phyloP scores from a whole-genome alignment of 1,140 invertebrate genomes.

The Sitophilus oryzae region DNA sequence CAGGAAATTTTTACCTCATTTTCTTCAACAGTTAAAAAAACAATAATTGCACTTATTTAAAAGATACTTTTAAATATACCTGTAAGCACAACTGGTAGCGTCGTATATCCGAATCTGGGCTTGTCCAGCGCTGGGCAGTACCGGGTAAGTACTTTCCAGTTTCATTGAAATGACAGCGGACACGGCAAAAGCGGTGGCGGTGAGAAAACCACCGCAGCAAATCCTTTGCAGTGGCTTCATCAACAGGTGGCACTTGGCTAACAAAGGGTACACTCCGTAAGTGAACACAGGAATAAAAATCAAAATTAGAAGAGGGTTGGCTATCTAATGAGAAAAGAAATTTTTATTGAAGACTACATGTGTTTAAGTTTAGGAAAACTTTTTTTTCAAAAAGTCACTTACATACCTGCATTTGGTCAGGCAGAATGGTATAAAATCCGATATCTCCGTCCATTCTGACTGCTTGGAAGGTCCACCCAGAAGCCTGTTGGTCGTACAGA shows the following conservation, averaged over 20 bases:
- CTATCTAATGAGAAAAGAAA: conserved; percentile 44
- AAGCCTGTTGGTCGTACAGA: conserved; percentile 81
- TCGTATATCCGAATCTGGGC: conserved; percentile 69
- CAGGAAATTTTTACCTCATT: too few species aligned
- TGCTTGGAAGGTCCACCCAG: conserved; percentile 92
- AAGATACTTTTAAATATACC: not conserved
- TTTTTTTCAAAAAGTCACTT: too few species aligned
- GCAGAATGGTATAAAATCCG: too few species aligned
- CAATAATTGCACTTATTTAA: too few species aligned
- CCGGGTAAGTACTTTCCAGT: conserved; percentile 58
- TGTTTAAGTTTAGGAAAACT: not conserved
- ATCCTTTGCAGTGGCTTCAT: conserved; percentile 69
- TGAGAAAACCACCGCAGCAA: conserved; percentile 73
- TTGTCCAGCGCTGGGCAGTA: conserved; percentile 51
- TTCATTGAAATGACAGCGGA: conserved; percentile 54
- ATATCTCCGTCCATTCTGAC: conserved; percentile 81
- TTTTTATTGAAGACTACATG: not conserved
- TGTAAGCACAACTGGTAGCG: conserved; percentile 16
- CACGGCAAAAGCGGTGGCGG: conserved; percentile 74
- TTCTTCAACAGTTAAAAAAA: too few species aligned
- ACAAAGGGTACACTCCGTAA: conserved; percentile 54
- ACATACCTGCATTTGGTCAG: too few species aligned
- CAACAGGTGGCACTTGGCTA: conserved; percentile 52
- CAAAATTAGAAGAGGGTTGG: conserved; percentile 82
- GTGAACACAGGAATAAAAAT: conserved; percentile 84